Evolutionary conservation across 1,140 invertebrate species (phyloP).

Genomic region (Drosophila pseudoobscura): DNA sequence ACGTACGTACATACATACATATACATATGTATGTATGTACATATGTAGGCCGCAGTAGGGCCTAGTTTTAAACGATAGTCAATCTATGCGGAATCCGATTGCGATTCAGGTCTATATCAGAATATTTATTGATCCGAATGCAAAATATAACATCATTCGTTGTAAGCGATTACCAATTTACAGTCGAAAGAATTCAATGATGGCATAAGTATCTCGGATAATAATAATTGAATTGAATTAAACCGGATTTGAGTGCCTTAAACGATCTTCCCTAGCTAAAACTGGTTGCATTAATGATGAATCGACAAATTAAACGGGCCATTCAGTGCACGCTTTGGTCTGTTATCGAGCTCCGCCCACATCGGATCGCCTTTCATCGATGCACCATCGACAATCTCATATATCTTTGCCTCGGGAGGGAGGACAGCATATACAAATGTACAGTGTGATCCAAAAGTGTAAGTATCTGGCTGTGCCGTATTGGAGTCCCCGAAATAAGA

Average conservation of each 20-base stretch:
- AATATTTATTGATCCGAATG: too few relatives aligned
- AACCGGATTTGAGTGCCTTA: too few relatives aligned
- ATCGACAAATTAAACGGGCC: conserved; percentile 32
- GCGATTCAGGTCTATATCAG: too few relatives aligned
- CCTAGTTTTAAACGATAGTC: too few relatives aligned
- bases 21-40: background rate
- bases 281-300: conserved; percentile 27
- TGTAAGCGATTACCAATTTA: too few relatives aligned
- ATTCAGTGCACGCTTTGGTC: conserved; percentile 33
- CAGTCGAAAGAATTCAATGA: too few relatives aligned
- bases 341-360: conserved; percentile 45
- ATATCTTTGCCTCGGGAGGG: conserved; percentile 36
- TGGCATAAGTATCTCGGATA: too few relatives aligned
- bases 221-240: too few relatives aligned
- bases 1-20: background rate
- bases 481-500: too few relatives aligned
- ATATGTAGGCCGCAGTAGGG: background rate
- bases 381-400: conserved; percentile 48
- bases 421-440: conserved; percentile 8
- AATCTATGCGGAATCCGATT: too few relatives aligned
- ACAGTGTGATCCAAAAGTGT: conserved; percentile 24
- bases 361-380: conserved; percentile 45
- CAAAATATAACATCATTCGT: too few relatives aligned
- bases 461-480: background rate
- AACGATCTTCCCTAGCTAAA: conserved; percentile 9